Evolutionary conservation across 2,797 vertebrate genomes (phyloP).

Genomic region (Lithobates pipiens): DNA sequence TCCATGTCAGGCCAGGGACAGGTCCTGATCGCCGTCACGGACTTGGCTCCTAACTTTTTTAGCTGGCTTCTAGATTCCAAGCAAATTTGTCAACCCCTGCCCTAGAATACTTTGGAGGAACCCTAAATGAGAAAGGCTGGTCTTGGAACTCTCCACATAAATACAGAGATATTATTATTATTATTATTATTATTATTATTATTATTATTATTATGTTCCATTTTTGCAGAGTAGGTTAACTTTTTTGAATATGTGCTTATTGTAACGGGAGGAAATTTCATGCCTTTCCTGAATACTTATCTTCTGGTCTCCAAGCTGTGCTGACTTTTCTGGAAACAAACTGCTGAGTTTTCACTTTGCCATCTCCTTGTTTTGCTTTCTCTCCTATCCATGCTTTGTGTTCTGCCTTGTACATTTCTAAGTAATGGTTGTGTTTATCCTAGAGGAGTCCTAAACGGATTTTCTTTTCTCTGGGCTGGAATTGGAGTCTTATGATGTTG

Average conservation of each 20-base stretch:
- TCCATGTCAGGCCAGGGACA: too few relatives aligned
- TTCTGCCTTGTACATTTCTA: background rate
- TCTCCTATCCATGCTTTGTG: background rate
- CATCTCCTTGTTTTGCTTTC: background rate
- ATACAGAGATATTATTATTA: too few relatives aligned
- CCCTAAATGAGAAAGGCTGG: too few relatives aligned
- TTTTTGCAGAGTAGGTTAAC: background rate
- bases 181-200: too few relatives aligned
- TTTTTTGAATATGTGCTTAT: background rate
- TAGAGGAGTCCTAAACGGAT: background rate
- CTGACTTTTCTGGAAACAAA: background rate
- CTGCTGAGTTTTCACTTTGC: background rate
- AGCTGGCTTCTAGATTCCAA: too few relatives aligned
- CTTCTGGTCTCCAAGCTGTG: background rate
- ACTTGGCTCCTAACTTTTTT: too few relatives aligned
- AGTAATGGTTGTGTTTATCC: background rate
- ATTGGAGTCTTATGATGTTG: background rate
- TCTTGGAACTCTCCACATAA: too few relatives aligned
- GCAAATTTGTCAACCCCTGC: too few relatives aligned
- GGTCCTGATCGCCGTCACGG: too few relatives aligned
- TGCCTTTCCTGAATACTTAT: constrained; percentile 22
- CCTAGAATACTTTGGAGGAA: too few relatives aligned
- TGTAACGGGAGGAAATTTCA: background rate
- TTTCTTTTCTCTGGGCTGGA: background rate
- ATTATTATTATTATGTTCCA: too few relatives aligned